Conservation (phyloP, 1,140 invertebrate species). For the Pseudomyrmex sp. region DNA sequence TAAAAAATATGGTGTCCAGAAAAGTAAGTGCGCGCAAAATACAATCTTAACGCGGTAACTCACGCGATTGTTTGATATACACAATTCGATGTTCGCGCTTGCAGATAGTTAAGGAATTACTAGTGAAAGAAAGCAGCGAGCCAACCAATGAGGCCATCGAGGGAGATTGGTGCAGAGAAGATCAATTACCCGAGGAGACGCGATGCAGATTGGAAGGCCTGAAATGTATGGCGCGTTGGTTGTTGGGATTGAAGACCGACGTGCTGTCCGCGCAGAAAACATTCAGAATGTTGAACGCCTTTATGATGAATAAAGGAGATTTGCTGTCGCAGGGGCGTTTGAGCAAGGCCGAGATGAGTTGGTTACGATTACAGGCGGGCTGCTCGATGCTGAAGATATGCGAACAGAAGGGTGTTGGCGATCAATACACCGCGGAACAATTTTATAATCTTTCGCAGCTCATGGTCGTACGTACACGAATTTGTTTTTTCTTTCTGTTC, state of each 20-base stretch:
- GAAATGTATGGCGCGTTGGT: conserved; percentile 98
- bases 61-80: not conserved
- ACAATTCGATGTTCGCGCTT: conserved; percentile 61
- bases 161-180: conserved; percentile 94
- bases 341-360: conserved; percentile 95
- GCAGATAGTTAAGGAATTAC: conserved; percentile 96
- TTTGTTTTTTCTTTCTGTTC: not conserved
- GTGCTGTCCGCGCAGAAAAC: conserved; percentile 96
- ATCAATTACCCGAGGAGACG: conserved; percentile 95
- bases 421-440: conserved; percentile 97
- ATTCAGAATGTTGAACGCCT: conserved; percentile 95
- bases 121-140: conserved; percentile 92
- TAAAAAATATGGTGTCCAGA: conserved; percentile 97
- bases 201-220: conserved; percentile 97
- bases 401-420: conserved; percentile 97
- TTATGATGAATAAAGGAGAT: conserved; percentile 95
- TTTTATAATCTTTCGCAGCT: conserved; percentile 97
- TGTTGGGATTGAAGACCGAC: conserved; percentile 95
- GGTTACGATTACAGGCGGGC: conserved; percentile 95
- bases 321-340: conserved; percentile 91
- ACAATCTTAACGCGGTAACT: not conserved
- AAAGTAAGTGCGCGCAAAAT: conserved; percentile 86
- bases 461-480: conserved; percentile 90
- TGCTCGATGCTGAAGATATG: conserved; percentile 98
- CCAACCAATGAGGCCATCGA: conserved; percentile 84